These are phyloP conservation scores for Engraulis encrasicolus DNA, from an alignment of 2,113 vertebrate species.

Conservation along the genomic window DNA sequence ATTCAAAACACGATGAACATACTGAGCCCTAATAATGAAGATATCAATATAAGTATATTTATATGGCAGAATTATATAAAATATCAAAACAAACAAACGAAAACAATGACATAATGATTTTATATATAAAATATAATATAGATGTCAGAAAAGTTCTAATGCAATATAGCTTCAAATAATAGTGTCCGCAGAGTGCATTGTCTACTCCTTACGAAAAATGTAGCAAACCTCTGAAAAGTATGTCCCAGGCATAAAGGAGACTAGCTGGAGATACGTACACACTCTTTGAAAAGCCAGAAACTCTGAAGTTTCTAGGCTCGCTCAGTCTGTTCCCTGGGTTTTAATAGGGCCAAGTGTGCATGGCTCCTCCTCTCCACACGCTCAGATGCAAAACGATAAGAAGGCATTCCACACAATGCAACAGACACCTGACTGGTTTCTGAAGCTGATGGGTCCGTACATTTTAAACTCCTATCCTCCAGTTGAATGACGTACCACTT, in stretches of 20 bases:
- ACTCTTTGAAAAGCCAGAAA: neutral
- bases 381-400: neutral
- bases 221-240: conserved; percentile 40
- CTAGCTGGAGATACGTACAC: conserved; percentile 6
- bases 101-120: neutral
- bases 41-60: neutral
- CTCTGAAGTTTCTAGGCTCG: neutral
- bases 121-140: neutral
- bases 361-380: neutral
- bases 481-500: neutral
- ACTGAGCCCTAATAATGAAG: neutral
- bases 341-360: neutral
- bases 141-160: neutral
- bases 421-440: neutral
- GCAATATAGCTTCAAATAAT: no score
- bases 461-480: neutral
- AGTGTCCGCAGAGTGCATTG: no score
- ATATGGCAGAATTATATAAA: no score
- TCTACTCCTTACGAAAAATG: neutral
- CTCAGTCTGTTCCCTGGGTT: neutral
- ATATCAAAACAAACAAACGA: neutral
- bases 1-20: neutral
- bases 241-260: conserved; percentile 53
- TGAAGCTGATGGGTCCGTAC: no score
- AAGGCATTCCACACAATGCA: neutral